Percentiles rank a stretch among this genome's conserved stretches.
phyloP scores from a whole-genome alignment of 2,888 invertebrate genomes.

The Leucophenga montana region DNA sequence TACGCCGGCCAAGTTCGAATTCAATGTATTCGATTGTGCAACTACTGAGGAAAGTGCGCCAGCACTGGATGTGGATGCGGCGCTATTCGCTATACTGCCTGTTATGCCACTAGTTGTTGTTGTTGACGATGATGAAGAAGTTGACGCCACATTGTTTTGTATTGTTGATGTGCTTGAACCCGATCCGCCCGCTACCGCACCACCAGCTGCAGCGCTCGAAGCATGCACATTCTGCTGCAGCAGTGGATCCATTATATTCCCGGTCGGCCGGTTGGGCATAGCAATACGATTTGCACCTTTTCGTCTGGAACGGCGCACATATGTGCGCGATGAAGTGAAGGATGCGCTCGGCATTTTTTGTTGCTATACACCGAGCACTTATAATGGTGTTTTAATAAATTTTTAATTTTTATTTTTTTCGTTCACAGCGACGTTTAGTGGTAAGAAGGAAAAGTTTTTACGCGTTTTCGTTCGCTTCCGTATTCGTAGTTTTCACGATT shows the following conservation, averaged over 20 bases:
- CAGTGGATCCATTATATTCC: constrained; percentile 79
- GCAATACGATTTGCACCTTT: constrained; percentile 88
- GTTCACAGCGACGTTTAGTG: not conserved
- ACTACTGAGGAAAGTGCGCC: constrained; percentile 37
- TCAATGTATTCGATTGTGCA: constrained; percentile 2
- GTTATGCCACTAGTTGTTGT: not conserved
- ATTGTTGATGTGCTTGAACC: constrained; percentile 41
- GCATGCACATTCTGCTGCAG: constrained; percentile 77
- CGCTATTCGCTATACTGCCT: not conserved
- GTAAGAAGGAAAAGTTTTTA: constrained; percentile 8
- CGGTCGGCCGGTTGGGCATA: constrained; percentile 73
- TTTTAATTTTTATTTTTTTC: not conserved
- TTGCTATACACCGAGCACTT: constrained; percentile 1
- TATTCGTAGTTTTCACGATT: constrained; percentile 53
- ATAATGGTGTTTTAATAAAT: not conserved
- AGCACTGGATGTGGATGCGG: constrained; percentile 16
- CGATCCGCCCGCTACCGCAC: constrained; percentile 38
- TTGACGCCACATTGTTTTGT: constrained; percentile 32
- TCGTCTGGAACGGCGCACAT: constrained; percentile 91
- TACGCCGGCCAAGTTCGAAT: not conserved
- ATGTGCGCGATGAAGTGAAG: constrained; percentile 92
- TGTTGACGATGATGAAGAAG: constrained; percentile 24
- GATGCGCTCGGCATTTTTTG: constrained; percentile 90
- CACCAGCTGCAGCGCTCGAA: constrained; percentile 65
- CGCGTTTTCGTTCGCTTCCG: constrained; percentile 41